Evolutionary conservation across 1,140 invertebrate genomes (phyloP).

Genomic region (Galleria mellonella): DNA sequence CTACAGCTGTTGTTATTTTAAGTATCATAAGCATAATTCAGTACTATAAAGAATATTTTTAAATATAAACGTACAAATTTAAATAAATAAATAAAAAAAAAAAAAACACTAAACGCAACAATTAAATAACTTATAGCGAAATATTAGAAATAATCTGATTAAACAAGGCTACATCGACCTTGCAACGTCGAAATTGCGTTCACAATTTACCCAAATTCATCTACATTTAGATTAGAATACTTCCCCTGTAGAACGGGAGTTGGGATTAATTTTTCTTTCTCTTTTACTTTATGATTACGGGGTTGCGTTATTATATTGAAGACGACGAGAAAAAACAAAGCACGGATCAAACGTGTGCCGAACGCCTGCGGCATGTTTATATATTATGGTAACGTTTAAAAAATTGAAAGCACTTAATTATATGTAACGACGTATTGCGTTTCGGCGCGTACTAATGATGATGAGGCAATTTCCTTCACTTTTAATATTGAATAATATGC

Average conservation of each 20-base stretch:
- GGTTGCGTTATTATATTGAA: not conserved
- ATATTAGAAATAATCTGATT: slow-evolving; percentile 24
- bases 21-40: too few relatives aligned
- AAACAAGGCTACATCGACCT: slow-evolving; percentile 24
- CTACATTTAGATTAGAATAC: slow-evolving; percentile 40
- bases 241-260: slow-evolving; percentile 5
- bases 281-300: slow-evolving; percentile 3
- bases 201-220: slow-evolving; percentile 33
- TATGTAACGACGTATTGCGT: too few relatives aligned
- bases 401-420: too few relatives aligned
- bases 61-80: too few relatives aligned
- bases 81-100: too few relatives aligned
- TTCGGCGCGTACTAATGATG: not conserved
- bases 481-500: too few relatives aligned
- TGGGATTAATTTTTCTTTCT: slow-evolving; percentile 3
- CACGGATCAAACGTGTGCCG: too few relatives aligned
- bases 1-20: too few relatives aligned
- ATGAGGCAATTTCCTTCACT: too few relatives aligned
- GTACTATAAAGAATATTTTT: slow-evolving; percentile 17
- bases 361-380: too few relatives aligned
- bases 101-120: slow-evolving; percentile 17
- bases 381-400: too few relatives aligned
- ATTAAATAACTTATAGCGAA: slow-evolving; percentile 19
- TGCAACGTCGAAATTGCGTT: slow-evolving; percentile 15
- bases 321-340: too few relatives aligned